A percentile compares a stretch with the other conserved stretches of the same genome.
Evolutionary conservation across 2,797 vertebrate species (phyloP).

Genomic region (Brotula barbata): DNA sequence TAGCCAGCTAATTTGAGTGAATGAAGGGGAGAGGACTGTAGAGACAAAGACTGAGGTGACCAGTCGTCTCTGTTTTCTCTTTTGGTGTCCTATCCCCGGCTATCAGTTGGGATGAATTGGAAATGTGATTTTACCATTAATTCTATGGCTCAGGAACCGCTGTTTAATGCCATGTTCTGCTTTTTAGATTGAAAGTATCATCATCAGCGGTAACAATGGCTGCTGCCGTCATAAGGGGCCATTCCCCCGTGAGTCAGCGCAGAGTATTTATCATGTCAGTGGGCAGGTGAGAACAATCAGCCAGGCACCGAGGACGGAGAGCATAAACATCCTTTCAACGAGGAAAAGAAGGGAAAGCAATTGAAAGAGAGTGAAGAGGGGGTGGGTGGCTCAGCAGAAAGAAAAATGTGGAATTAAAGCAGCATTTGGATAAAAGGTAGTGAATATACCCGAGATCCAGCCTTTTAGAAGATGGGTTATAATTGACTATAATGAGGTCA

Average conservation of each 20-base stretch:
- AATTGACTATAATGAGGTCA: constrained; percentile 42
- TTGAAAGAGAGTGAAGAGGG: constrained; percentile 29
- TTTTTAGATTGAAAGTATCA: constrained; percentile 17
- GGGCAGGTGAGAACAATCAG: constrained; percentile 62
- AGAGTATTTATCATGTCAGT: constrained; percentile 54
- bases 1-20: too few relatives aligned
- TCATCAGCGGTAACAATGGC: constrained; percentile 37
- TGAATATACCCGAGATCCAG: constrained; percentile 11
- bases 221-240: constrained; percentile 39
- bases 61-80: too few relatives aligned
- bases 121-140: too few relatives aligned
- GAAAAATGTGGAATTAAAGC: constrained; percentile 14
- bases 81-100: too few relatives aligned
- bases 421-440: constrained; percentile 1
- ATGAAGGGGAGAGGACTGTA: too few relatives aligned
- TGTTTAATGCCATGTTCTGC: constrained; percentile 5
- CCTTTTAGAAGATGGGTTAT: constrained; percentile 18
- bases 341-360: constrained; percentile 34
- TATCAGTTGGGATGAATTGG: too few relatives aligned
- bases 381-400: not conserved
- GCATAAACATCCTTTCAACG: constrained; percentile 39
- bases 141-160: too few relatives aligned
- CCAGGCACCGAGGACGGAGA: constrained; percentile 35
- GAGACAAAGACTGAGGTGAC: too few relatives aligned
- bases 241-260: constrained; percentile 58